Evolutionary conservation across 2,113 vertebrate species (phyloP), one percentile per base, ranked within the genome.

Genomic region (Microtus oregoni): DNA sequence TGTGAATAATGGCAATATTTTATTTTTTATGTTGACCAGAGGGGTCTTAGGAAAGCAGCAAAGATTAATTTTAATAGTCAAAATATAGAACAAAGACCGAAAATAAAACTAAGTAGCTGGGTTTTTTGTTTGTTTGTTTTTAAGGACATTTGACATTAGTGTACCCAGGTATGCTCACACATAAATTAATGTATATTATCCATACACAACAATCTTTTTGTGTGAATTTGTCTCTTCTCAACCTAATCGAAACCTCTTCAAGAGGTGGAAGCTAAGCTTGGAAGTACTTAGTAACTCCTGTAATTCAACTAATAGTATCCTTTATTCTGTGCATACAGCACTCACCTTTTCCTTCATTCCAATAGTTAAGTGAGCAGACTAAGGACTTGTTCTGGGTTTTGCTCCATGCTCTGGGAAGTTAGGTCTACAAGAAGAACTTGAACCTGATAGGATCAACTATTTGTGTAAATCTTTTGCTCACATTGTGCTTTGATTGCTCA

Each of bases 31-130:
- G 52, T 38, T 92, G 32, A 73, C 15, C 26, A 89, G 93, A 89
- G 52, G 32, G 9, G 58, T 79, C 72, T 19, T 93, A 14, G 78
- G 41, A 13, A 78, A 91, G 67, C 17, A 86, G 5, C 2, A 38
- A 52, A 81, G 41, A 10, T 79, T 75, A 41, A 85, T 55, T 63
- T 77, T 90, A 90, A 87, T 82, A 81, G 86, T 78, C 8, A 91
- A 82, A 86, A 7, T 55, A 38, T 79, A 92, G 38, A 96, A 78
- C 73, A 38, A 94, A 93, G 35, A 26, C 38, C 19, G n/a, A 76
- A 82, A 82, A 65, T 19, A 55, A 7, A 38, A 41, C 79, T 24
- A 41, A 83, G 22, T 41, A 9, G 52, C 13, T 83, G n/a, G 70
- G 3, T 20, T 72, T n/a, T 72, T n/a, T 68, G 67, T 72, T 72